These are phyloP conservation scores for Neodiprion fabricii DNA, from an alignment of 1,140 invertebrate genomes.

Conservation along the genomic window DNA sequence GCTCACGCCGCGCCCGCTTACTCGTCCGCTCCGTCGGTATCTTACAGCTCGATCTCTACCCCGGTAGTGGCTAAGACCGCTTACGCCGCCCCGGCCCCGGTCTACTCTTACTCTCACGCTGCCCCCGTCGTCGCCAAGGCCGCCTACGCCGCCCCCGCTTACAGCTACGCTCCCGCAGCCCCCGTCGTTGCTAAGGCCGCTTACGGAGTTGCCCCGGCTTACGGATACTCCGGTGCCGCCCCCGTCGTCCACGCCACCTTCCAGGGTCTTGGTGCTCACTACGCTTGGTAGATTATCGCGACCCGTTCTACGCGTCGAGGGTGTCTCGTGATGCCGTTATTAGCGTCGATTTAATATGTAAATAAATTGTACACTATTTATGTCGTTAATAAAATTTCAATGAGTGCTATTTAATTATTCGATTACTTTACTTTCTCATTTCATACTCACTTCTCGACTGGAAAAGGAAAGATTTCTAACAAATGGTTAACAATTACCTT, in stretches of 20 bases:
- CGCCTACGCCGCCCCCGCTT: slow-evolving; percentile 24
- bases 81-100: slow-evolving; percentile 24
- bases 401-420: neutral
- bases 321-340: neutral
- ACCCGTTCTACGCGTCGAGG: neutral
- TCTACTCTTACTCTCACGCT: slow-evolving; percentile 28
- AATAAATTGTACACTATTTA: neutral
- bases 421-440: too few relatives aligned
- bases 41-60: slow-evolving; percentile 12
- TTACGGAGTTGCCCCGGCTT: slow-evolving; percentile 37
- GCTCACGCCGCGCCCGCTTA: slow-evolving; percentile 12
- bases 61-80: slow-evolving; percentile 31
- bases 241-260: slow-evolving; percentile 51
- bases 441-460: too few relatives aligned
- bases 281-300: slow-evolving; percentile 52
- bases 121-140: slow-evolving; percentile 27
- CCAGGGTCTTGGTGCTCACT: slow-evolving; percentile 57
- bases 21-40: slow-evolving; percentile 13
- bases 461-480: too few relatives aligned
- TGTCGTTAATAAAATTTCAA: neutral
- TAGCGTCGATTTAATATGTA: neutral
- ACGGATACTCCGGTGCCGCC: slow-evolving; percentile 19
- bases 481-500: too few relatives aligned
- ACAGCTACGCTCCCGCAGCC: slow-evolving; percentile 26
- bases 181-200: slow-evolving; percentile 34